Evolutionary conservation across 2,113 vertebrate genomes (phyloP), one percentile per base, ranked within the genome.

Genomic region (Xiphorhynchus elegans): DNA sequence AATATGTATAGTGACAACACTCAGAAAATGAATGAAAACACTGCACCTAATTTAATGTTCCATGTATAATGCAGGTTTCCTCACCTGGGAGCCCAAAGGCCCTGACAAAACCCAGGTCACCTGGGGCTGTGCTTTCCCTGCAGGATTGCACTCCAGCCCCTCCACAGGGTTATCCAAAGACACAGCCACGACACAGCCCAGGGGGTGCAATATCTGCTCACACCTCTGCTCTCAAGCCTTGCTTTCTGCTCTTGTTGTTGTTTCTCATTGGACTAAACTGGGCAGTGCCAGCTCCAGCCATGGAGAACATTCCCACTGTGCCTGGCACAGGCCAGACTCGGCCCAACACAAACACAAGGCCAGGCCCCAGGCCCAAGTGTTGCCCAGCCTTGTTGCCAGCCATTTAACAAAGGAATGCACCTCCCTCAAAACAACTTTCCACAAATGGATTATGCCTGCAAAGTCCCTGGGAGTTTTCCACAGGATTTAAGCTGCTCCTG

Each of bases 401-500:
- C 26, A 0, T 49, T 83, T 46, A 4, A 86, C 67, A 86, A 81
- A 93, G 72, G 68, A 96, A 92, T 89, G 82, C 84, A 59, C 49
- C 79, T 90, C 68, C 89, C 78, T 75, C 53, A 40, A 17, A 83
- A 94, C 66, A 80, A 68, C 82, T 95, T 91, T 94, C 94, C 84
- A 8, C 94, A 96, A 69, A 80, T 49, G 93, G 68, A 88, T 81
- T 94, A 93, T 96, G 88, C 68, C 85, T 75, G 76, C 52, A 88
- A 84, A 90, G 49, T 44, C 92, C 60, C 40, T 74, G 85, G 92
- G 90, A 95, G 72, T 84, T 96, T 96, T 94, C 92, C 93, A 93
- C 70, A 84, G 88, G 87, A 86, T 76, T 81, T 50, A 33, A 84
- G 80, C 39, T 52, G 83, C 68, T 95, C 90, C 55, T 33, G 68